Evolutionary conservation across 2,797 vertebrate genomes (phyloP).

Genomic region (Sylvia borin): DNA sequence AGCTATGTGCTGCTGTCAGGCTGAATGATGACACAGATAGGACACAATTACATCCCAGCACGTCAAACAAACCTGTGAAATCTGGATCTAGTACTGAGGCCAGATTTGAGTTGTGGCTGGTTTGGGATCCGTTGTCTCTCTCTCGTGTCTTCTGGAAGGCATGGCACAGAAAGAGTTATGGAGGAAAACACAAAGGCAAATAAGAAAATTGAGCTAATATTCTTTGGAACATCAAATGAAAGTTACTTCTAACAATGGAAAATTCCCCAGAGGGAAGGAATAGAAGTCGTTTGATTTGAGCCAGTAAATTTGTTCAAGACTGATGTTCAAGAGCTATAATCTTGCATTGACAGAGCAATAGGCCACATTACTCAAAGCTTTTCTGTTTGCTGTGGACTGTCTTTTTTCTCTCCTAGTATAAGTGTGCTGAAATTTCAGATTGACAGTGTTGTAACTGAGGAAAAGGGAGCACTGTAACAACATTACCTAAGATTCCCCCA

Average conservation of each 20-base stretch:
- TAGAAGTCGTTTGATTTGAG: not conserved
- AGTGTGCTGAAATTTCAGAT: not conserved
- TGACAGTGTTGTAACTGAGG: not conserved
- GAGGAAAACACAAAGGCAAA: not conserved
- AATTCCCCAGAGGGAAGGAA: not conserved
- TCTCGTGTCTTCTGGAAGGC: not conserved
- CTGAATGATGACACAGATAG: not conserved
- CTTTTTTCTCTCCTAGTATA: not conserved
- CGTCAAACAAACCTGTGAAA: not conserved
- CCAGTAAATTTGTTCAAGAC: not conserved
- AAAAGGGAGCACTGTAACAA: not conserved
- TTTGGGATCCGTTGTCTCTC: not conserved
- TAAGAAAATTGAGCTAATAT: not conserved
- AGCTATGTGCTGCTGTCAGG: not conserved
- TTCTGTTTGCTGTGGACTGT: not conserved
- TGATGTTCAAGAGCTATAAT: not conserved
- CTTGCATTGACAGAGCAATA: not conserved
- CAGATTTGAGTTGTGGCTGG: not conserved
- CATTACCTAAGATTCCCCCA: not conserved
- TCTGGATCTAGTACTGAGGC: not conserved
- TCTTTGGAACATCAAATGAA: not conserved
- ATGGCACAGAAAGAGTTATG: not conserved
- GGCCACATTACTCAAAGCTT: not conserved
- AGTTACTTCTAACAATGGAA: not conserved
- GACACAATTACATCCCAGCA: not conserved